phyloP scores from a whole-genome alignment of 2,113 vertebrate species.

The Caranx melampygus region DNA sequence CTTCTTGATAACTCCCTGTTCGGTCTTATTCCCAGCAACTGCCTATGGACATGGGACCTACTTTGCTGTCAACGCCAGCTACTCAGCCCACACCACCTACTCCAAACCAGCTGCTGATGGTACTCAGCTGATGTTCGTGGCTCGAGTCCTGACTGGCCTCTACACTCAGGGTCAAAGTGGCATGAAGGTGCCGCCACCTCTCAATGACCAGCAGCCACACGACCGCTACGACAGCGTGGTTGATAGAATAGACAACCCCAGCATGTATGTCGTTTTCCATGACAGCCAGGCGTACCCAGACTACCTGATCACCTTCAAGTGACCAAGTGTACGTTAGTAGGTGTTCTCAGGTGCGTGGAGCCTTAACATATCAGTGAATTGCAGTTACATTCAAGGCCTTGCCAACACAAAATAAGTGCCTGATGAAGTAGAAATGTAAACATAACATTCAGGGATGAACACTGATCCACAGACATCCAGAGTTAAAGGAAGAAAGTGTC shows the following conservation, averaged over 20 bases:
- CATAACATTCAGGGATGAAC: not conserved
- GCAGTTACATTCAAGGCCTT: too few relatives aligned
- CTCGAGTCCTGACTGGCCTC: constrained; percentile 76
- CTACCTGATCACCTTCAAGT: constrained; percentile 83
- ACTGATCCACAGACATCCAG: not conserved
- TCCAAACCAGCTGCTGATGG: constrained; percentile 62
- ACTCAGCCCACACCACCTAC: constrained; percentile 61
- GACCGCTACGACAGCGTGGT: constrained; percentile 80
- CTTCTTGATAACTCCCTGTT: not conserved
- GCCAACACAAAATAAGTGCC: too few relatives aligned
- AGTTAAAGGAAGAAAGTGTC: not conserved
- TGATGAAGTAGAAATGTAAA: not conserved
- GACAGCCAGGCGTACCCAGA: constrained; percentile 82
- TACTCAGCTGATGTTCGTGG: constrained; percentile 78
- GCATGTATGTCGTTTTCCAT: constrained; percentile 82
- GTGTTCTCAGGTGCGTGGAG: not conserved
- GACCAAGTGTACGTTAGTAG: not conserved
- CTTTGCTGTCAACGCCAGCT: constrained; percentile 77
- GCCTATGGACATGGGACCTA: constrained; percentile 70
- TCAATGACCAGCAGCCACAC: constrained; percentile 14
- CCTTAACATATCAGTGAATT: too few relatives aligned
- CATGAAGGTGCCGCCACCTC: constrained; percentile 70
- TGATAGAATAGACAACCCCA: constrained; percentile 53
- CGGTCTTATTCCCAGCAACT: constrained; percentile 56
- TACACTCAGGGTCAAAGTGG: constrained; percentile 22